Conservation (phyloP, 1,140 invertebrate genomes). For the Physella acuta region DNA sequence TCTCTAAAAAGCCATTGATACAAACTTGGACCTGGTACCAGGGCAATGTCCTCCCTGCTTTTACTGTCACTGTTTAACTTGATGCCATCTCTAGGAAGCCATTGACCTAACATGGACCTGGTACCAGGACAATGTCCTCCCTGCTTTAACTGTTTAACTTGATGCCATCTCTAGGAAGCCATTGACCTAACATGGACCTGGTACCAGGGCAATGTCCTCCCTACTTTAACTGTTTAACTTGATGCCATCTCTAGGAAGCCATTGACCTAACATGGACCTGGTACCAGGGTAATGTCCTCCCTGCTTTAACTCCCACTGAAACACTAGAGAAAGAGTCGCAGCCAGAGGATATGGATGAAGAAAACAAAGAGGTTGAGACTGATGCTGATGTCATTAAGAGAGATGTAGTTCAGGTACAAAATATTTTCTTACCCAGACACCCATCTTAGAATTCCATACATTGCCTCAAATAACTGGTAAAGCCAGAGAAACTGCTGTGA, state of each 20-base stretch:
- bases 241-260: constrained; percentile 45
- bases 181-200: constrained; percentile 73
- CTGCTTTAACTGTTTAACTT: constrained; percentile 64
- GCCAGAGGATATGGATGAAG: constrained; percentile 57
- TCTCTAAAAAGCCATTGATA: constrained; percentile 66
- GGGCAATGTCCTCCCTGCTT: constrained; percentile 67
- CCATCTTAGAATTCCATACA: too few relatives aligned
- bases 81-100: constrained; percentile 56
- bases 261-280: constrained; percentile 73
- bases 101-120: constrained; percentile 73
- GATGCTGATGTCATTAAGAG: constrained; percentile 77
- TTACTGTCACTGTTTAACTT: constrained; percentile 64
- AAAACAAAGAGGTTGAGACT: constrained; percentile 69
- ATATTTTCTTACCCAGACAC: too few relatives aligned
- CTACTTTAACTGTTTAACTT: constrained; percentile 60
- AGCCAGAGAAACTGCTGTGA: too few relatives aligned
- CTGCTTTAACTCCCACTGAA: constrained; percentile 60
- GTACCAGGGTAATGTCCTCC: constrained; percentile 67
- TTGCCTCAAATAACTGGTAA: too few relatives aligned
- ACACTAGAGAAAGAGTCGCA: constrained; percentile 32
- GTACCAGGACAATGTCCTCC: constrained; percentile 67
- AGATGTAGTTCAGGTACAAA: constrained; percentile 59
- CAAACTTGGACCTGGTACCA: constrained; percentile 71
- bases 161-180: constrained; percentile 51
- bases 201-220: constrained; percentile 67